Conservation (phyloP, 2,113 vertebrate genomes). For the Hypocryptadius cinnamomeus region DNA sequence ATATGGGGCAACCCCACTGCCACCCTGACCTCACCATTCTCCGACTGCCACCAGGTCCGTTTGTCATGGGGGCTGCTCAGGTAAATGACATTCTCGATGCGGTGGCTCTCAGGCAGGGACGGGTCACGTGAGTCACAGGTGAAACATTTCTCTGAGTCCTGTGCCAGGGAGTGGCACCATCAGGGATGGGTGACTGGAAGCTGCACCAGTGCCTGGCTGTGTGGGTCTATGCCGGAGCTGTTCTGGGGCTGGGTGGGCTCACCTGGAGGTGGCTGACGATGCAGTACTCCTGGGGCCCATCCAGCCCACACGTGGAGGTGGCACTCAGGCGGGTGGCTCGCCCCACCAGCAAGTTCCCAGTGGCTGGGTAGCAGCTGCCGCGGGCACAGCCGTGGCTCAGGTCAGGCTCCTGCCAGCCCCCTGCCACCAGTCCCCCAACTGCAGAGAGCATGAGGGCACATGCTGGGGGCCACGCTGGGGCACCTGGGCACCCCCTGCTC, state of each 20-base stretch:
- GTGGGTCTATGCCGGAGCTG: rapidly evolving
- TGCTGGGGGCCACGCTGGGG: neutral
- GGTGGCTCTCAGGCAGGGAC: conserved; percentile 72
- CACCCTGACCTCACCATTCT: conserved; percentile 67
- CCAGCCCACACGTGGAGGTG: conserved; percentile 80
- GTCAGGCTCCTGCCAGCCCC: conserved; percentile 70
- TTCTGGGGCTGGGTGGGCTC: neutral
- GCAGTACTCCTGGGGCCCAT: conserved; percentile 72
- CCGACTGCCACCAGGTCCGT: conserved; percentile 85
- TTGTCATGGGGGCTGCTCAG: conserved; percentile 48
- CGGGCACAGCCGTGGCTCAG: conserved; percentile 73
- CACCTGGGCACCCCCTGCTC: rapidly evolving
- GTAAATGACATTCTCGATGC: conserved; percentile 81
- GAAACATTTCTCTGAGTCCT: conserved; percentile 85
- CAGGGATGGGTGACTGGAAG: neutral
- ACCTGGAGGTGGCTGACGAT: conserved; percentile 81
- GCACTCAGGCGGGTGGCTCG: conserved; percentile 64
- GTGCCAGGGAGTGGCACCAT: neutral
- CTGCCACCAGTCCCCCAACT: neutral
- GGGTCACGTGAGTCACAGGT: conserved; percentile 72
- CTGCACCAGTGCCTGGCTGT: rapidly evolving
- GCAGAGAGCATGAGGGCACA: neutral
- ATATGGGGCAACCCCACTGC: too few species aligned
- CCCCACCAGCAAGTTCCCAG: conserved; percentile 65
- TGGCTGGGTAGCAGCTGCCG: conserved; percentile 74